Evolutionary conservation across 2,797 vertebrate species (phyloP), one percentile per base, ranked within the genome.

Genomic region (Anisognathus igniventris): DNA sequence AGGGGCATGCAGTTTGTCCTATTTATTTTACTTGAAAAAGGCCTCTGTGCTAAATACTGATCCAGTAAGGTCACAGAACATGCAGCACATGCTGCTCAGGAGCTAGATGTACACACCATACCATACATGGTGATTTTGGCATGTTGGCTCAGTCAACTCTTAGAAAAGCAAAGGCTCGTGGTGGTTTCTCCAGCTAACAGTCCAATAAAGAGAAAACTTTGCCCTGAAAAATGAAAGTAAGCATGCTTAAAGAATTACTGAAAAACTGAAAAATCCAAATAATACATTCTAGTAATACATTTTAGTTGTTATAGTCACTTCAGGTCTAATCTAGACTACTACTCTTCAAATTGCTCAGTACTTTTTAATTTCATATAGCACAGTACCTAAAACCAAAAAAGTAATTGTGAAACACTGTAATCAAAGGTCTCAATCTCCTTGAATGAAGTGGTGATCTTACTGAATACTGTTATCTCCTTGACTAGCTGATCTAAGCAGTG

Each of bases 11-110:
- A 58, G 10, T 73, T 66, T 42, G 14, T 44, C 42, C 25, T 93
- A 57, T 77, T 92, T 86, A 67, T 86, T 71, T 92, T 70, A 80
- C 57, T 79, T 88, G 60, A 88, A 92, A 93, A 87, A 78, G 44
- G 14, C 28, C 51, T 81, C 37, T 79, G 54, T 92, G 40, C 23
- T 88, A 51, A 94, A 93, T 93, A 83, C 80, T 88, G 77, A 84
- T 62, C 25, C 23, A 62, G 8, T 87, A 93, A 95, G 56, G 54
- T 65, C 62, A 92, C 30, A 44, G 51, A 78, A 75, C 25, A 68
- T 6, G 19, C 27, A 75, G 58, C 48, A 66, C 60, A 79, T 56
- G 44, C 40, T 57, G 23, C 42, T 85, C 50, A 79, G 64, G 53
- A 85, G 40, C 28, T 42, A 50, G 60, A 78, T 0, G 3, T 77